Conservation (phyloP, 2,797 vertebrate species). For the Thalassophryne amazonica region DNA sequence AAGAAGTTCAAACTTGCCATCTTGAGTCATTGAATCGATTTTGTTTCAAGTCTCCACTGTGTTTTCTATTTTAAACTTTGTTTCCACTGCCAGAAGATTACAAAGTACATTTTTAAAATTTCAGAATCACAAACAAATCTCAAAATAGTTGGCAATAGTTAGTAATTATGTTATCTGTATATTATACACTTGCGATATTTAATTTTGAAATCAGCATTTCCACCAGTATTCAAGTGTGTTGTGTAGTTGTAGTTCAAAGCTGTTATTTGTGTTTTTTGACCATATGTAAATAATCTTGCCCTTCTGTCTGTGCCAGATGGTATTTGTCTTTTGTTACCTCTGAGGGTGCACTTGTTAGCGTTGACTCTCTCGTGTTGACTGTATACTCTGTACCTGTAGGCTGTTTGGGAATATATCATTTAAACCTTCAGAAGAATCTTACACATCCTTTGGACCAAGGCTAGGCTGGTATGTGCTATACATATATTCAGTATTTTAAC, state of each 20-base stretch:
- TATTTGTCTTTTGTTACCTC: conserved; percentile 46
- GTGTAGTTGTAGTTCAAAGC: not conserved
- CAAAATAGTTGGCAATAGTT: no score
- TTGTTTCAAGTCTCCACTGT: no score
- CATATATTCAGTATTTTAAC: not conserved
- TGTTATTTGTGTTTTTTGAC: conserved; percentile 24
- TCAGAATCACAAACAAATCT: no score
- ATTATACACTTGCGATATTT: no score
- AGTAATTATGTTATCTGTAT: no score
- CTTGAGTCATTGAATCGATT: no score
- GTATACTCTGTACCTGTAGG: not conserved
- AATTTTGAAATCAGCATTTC: no score
- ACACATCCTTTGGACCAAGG: not conserved
- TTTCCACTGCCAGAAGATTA: no score
- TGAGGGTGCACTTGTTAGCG: conserved; percentile 50
- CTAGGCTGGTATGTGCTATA: not conserved
- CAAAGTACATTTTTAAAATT: no score
- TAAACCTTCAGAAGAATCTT: not conserved
- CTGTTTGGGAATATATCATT: not conserved
- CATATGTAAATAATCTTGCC: conserved; percentile 33
- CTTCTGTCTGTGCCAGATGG: conserved; percentile 42
- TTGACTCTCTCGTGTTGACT: conserved; percentile 26
- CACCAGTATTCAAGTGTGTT: not conserved
- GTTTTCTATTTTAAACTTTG: no score
- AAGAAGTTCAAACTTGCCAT: no score